Conservation (phyloP, 2,113 vertebrate genomes). For the Gopherus evgoodei region DNA sequence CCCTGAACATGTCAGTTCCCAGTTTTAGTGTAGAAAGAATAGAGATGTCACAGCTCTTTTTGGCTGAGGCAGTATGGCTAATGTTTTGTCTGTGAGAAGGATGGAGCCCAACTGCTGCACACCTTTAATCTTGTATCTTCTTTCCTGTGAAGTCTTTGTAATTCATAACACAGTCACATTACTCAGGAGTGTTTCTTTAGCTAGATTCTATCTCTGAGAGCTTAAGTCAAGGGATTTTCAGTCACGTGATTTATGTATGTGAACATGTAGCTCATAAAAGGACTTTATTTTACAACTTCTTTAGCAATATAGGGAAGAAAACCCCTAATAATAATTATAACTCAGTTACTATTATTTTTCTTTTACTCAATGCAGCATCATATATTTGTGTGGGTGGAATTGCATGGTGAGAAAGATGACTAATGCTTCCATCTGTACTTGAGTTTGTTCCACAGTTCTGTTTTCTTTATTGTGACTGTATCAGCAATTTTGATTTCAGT, state of each 20-base stretch:
- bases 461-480: neutral
- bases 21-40: neutral
- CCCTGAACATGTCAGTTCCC: neutral
- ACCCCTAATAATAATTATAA: constrained; percentile 38
- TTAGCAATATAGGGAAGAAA: constrained; percentile 9
- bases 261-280: constrained; percentile 49
- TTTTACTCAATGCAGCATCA: neutral
- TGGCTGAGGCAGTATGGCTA: constrained; percentile 7
- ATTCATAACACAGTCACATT: constrained; percentile 73
- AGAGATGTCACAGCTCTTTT: constrained; percentile 47
- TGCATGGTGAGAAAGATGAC: neutral
- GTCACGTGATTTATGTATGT: constrained; percentile 57
- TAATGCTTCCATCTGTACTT: constrained; percentile 16
- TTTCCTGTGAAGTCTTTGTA: constrained; percentile 20
- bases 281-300: constrained; percentile 64
- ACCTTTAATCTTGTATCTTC: constrained; percentile 48
- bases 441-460: neutral
- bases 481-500: constrained; percentile 46
- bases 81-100: constrained; percentile 48
- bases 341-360: neutral
- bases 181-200: constrained; percentile 52
- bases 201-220: constrained; percentile 69
- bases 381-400: neutral
- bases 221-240: constrained; percentile 75
- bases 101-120: neutral